These are phyloP conservation scores for Metellina segmentata DNA, from an alignment of 2,888 invertebrate species.

Conservation along the genomic window DNA sequence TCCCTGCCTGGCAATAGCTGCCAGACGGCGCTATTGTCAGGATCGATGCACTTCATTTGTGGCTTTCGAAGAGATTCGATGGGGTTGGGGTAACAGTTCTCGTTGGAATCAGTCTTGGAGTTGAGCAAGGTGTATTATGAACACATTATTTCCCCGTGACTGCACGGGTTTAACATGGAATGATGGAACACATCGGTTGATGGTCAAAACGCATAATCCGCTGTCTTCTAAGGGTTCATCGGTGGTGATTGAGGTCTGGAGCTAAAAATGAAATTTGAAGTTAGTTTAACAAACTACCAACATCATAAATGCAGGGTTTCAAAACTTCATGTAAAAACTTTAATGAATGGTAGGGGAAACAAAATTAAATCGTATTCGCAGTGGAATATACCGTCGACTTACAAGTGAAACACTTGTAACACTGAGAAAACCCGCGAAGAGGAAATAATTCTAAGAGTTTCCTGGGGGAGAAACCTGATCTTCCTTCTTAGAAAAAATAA, in stretches of 20 bases:
- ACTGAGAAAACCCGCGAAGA: no score
- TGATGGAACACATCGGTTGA: neutral
- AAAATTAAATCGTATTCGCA: no score
- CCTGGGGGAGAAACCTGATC: no score
- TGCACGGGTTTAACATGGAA: neutral
- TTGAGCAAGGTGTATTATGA: conserved; percentile 19
- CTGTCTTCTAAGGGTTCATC: conserved; percentile 37
- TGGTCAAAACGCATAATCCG: neutral
- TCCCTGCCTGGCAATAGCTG: conserved; percentile 66
- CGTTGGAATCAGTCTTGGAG: neutral
- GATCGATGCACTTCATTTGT: conserved; percentile 69
- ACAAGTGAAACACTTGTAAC: no score
- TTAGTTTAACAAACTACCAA: neutral
- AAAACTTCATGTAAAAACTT: neutral
- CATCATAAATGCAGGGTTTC: neutral
- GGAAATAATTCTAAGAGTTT: no score
- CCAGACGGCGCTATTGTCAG: conserved; percentile 74
- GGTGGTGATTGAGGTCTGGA: conserved; percentile 75
- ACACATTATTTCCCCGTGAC: neutral
- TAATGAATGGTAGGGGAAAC: neutral
- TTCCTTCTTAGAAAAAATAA: no score
- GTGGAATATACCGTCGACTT: no score
- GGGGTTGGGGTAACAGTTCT: neutral
- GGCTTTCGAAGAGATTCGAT: neutral
- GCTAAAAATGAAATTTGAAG: conserved; percentile 31